Evolutionary conservation across 30 jellyfish, hydroid and myxozoan genomes (phyloP).

Genomic region (Phacellophora camtschatica): DNA sequence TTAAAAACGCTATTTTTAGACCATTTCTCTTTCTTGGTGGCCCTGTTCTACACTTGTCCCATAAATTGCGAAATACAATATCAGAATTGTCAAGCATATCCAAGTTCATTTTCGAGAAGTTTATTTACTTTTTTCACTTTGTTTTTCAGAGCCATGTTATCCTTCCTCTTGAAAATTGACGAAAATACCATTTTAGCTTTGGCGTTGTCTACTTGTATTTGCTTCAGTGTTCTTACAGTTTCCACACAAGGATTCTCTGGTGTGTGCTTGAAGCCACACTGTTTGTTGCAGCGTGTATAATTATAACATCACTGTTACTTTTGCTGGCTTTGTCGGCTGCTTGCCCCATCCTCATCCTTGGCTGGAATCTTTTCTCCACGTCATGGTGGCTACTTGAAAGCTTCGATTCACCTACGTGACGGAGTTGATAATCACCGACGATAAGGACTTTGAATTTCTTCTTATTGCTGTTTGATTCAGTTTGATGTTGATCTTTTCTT

Average conservation of each 20-base stretch:
- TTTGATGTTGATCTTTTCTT: background rate
- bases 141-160: background rate
- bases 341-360: background rate
- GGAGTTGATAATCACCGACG: slow-evolving; percentile 1
- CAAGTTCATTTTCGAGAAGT: slow-evolving; percentile 11
- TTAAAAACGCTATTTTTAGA: no score
- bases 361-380: background rate
- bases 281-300: background rate
- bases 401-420: background rate
- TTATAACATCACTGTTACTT: background rate
- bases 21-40: no score
- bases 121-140: background rate
- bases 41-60: no score
- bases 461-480: background rate
- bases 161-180: background rate
- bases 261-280: background rate
- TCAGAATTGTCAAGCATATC: slow-evolving; percentile 21
- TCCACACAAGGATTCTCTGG: background rate
- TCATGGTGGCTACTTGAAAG: background rate
- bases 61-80: slow-evolving; percentile 11
- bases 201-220: background rate
- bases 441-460: background rate
- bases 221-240: background rate
- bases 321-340: background rate
- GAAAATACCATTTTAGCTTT: background rate